A percentile compares a stretch with the other conserved stretches of the same genome.
These are phyloP conservation scores for Porites australiensis DNA, from an alignment of 64 coral and sea anemone genomes.

Conservation along the genomic window DNA sequence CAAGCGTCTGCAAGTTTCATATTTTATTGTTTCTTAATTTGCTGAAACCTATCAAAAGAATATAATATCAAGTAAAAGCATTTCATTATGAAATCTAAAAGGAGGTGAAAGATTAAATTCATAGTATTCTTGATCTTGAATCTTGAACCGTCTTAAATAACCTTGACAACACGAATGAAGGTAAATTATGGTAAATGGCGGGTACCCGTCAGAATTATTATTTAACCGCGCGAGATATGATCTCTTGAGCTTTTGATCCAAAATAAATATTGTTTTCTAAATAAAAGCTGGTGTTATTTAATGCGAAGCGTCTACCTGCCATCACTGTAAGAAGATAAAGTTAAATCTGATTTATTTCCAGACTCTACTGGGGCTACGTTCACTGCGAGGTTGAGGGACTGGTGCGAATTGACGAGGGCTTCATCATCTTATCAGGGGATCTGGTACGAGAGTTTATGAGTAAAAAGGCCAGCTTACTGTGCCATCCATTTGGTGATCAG, in stretches of 20 bases:
- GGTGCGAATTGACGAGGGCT: conserved; percentile 92
- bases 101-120: too few species aligned
- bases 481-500: conserved; percentile 96
- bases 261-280: not conserved
- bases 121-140: too few species aligned
- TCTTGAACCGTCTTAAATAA: too few species aligned
- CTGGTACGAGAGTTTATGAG: conserved; percentile 79
- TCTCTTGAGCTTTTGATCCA: not conserved
- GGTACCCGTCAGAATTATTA: not conserved
- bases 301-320: not conserved
- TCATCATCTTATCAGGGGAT: conserved; percentile 78
- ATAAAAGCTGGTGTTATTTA: not conserved
- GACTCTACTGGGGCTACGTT: conserved; percentile 94
- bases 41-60: too few species aligned
- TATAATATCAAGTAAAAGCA: too few species aligned
- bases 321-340: too few species aligned
- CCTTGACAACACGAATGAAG: too few species aligned
- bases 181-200: not conserved
- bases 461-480: conserved; percentile 73
- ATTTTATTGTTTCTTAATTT: too few species aligned
- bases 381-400: conserved; percentile 86
- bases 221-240: not conserved
- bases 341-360: not conserved
- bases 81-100: too few species aligned
- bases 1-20: too few species aligned